phyloP scores from a whole-genome alignment of 2,113 vertebrate species.

The Trinectes maculatus region DNA sequence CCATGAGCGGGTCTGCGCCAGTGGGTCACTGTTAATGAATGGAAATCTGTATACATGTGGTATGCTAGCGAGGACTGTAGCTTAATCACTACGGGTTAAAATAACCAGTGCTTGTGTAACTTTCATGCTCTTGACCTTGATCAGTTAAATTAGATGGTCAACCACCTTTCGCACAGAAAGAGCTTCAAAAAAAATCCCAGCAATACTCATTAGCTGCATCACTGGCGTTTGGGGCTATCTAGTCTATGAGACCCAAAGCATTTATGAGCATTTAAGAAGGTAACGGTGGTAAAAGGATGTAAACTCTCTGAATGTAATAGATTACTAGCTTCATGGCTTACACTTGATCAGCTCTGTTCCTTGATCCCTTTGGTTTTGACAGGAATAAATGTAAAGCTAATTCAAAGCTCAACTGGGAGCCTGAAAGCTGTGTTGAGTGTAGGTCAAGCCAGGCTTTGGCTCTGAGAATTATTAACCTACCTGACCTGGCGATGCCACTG shows the following conservation, averaged over 20 bases:
- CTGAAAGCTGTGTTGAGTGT: slow-evolving; percentile 15
- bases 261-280: no score
- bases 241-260: no score
- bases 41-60: slow-evolving; percentile 2
- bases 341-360: slow-evolving; percentile 6
- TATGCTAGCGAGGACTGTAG: slow-evolving; percentile 1
- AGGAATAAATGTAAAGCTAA: slow-evolving; percentile 17
- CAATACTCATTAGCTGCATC: no score
- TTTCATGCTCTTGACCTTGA: slow-evolving; percentile 1
- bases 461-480: slow-evolving; percentile 79
- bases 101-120: slow-evolving; percentile 17
- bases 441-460: slow-evolving; percentile 60
- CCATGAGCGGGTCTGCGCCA: not conserved
- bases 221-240: no score
- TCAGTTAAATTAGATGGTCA: slow-evolving; percentile 10
- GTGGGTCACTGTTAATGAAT: slow-evolving; percentile 1
- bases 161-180: not conserved
- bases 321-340: not conserved
- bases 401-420: slow-evolving; percentile 12
- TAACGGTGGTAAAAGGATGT: no score
- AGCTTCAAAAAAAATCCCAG: no score
- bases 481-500: slow-evolving; percentile 97
- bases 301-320: no score
- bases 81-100: slow-evolving; percentile 3
- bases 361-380: not conserved